Evolutionary conservation across 2,113 vertebrate species (phyloP).

Genomic region (Ceratotherium simum): DNA sequence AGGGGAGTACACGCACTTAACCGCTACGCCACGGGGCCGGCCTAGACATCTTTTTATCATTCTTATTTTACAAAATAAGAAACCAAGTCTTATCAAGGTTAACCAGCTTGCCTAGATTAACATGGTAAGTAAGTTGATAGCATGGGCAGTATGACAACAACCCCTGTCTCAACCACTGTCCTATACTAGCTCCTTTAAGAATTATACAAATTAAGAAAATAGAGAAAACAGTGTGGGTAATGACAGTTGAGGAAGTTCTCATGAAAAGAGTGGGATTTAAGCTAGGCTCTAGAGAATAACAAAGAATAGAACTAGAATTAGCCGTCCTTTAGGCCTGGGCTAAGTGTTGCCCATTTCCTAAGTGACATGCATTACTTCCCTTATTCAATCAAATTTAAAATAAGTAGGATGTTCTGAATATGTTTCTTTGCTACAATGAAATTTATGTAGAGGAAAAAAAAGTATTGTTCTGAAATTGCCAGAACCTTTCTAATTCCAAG

Average conservation of each 20-base stretch:
- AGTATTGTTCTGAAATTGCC: neutral
- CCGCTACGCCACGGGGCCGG: no score
- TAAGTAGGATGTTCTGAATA: neutral
- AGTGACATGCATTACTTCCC: neutral
- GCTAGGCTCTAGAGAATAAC: neutral
- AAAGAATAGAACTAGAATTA: neutral
- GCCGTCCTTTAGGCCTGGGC: neutral
- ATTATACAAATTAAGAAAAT: neutral
- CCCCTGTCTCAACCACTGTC: neutral
- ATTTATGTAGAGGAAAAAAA: neutral
- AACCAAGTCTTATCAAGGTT: neutral
- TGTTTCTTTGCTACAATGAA: neutral
- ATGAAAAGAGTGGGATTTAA: neutral
- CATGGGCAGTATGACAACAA: neutral
- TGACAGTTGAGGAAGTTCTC: neutral
- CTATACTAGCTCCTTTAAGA: neutral
- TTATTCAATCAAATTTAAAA: neutral
- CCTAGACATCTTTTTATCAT: neutral
- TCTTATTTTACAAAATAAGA: neutral
- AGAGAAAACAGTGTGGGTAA: neutral
- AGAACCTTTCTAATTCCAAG: neutral
- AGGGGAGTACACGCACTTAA: no score
- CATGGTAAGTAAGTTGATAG: neutral
- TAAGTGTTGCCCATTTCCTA: neutral
- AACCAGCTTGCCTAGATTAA: neutral